Conservation (phyloP, 2,113 vertebrate species). For the Phalacrocorax brasilianus region DNA sequence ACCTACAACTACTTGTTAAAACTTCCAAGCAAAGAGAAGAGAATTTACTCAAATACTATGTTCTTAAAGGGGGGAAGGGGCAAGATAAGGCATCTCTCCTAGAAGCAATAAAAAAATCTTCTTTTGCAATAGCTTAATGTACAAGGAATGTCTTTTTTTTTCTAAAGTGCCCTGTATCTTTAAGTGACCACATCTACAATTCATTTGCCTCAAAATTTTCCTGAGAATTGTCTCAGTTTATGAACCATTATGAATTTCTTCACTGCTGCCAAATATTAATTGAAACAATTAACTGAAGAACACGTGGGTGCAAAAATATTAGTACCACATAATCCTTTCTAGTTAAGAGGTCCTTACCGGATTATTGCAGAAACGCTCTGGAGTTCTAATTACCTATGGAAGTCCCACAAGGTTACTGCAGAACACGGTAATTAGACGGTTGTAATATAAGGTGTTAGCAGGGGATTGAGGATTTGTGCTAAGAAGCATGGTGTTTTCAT, state of each 20-base stretch:
- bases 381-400: slow-evolving; percentile 79
- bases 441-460: slow-evolving; percentile 71
- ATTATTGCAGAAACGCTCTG: slow-evolving; percentile 71
- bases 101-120: background rate
- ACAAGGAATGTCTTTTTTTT: background rate
- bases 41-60: background rate
- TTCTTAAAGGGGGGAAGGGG: background rate
- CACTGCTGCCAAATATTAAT: slow-evolving; percentile 73
- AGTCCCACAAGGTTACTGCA: slow-evolving; percentile 72
- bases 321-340: slow-evolving; percentile 74
- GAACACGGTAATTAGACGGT: slow-evolving; percentile 74
- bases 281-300: slow-evolving; percentile 76
- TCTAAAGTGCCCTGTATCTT: background rate
- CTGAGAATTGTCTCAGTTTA: background rate
- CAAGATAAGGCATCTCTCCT: background rate
- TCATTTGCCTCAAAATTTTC: background rate
- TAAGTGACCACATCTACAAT: background rate
- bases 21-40: background rate
- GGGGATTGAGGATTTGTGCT: slow-evolving; percentile 73
- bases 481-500: slow-evolving; percentile 69
- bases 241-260: slow-evolving; percentile 36
- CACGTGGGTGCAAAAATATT: slow-evolving; percentile 62
- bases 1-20: background rate
- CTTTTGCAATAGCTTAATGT: background rate
- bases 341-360: slow-evolving; percentile 74